Conservation (phyloP, 2,797 vertebrate genomes). For the Mastacembelus armatus region DNA sequence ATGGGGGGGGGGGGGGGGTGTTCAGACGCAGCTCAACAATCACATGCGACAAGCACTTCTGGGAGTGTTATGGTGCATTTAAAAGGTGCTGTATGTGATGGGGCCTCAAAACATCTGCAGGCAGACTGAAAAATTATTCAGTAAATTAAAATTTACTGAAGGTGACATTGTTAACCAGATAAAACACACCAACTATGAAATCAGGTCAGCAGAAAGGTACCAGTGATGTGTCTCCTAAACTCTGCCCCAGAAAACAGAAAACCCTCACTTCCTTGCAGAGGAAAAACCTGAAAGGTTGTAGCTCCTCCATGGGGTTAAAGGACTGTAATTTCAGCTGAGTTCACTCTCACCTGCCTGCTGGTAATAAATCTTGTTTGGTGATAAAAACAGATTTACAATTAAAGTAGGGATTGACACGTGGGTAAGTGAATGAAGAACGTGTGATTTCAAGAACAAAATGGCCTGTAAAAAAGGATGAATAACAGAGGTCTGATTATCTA, state of each 20-base stretch:
- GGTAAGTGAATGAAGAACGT: slow-evolving; percentile 66
- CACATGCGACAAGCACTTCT: too few relatives aligned
- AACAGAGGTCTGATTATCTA: slow-evolving; percentile 47
- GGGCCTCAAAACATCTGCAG: too few relatives aligned
- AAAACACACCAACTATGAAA: slow-evolving; percentile 74
- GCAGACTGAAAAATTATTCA: too few relatives aligned
- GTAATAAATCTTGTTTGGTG: slow-evolving; percentile 82
- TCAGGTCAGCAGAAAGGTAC: slow-evolving; percentile 70
- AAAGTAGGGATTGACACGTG: slow-evolving; percentile 79
- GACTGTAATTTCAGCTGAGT: slow-evolving; percentile 81
- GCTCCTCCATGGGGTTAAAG: slow-evolving; percentile 75
- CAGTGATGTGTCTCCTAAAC: slow-evolving; percentile 57
- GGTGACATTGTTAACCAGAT: slow-evolving; percentile 84
- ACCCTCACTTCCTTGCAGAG: slow-evolving; percentile 52
- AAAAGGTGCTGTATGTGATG: too few relatives aligned
- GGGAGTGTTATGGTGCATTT: too few relatives aligned
- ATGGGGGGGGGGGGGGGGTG: too few relatives aligned
- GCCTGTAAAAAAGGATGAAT: slow-evolving; percentile 55
- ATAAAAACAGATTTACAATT: slow-evolving; percentile 80
- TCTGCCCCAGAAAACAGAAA: slow-evolving; percentile 43
- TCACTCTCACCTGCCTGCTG: slow-evolving; percentile 64
- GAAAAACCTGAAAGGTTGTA: slow-evolving; percentile 77
- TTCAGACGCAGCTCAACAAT: too few relatives aligned
- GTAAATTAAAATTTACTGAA: too few relatives aligned
- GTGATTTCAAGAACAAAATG: slow-evolving; percentile 74